Base-by-base conservation (phyloP, 2,113 vertebrate species). In the Entomyzon cyanotis region DNA sequence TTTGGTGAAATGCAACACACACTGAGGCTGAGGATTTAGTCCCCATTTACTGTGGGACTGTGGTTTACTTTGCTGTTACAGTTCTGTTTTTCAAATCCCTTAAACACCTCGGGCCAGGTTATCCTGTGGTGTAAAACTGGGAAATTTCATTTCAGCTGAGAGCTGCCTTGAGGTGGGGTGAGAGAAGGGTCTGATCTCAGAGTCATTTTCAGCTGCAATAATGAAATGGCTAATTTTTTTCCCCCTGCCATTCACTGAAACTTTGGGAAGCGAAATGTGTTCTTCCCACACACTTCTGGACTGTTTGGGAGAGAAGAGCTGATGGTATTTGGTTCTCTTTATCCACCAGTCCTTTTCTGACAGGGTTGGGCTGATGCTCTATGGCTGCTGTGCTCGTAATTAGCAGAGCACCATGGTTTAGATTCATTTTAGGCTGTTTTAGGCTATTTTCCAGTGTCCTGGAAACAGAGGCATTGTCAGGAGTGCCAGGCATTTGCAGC, bases 371-470 rank as follows among this genome's bases (percentile, higher is more conserved):
- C 55, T 92, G 88, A 64, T 89, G 82, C 56, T 77, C 68, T 55
- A 2, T 77, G 68, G 63, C 87, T 88, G 82, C 71, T 95, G 87
- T 84, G 82, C 58, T 76, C 60, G 39, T 78, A 96, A 96, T 95
- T 92, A 96, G 68, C 76, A 84, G 67, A 90, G 79, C 82, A 85
- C 41, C 59, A 24, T 42, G n/a, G 68, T n/a, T 93, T 67, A 67
- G 64, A 44, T 13, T 47, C 47, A 77, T 63, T 52, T 92, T 83
- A 22, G 75, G 56, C 42, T 44, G 23, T 59, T 52, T 92, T 83
- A 21, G 75, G 56, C 42, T 44, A 18, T 46, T 53, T 78, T 62
- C 55, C 55, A 52, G 46, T 44, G 67, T 81, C 79, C 92, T 88
- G 65, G 63, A 63, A 95, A 52, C 71, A 95, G 56, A 86, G n/a